Evolutionary conservation across 2,888 invertebrate genomes (phyloP), one percentile per base, ranked within the genome.

Genomic region (Poecilobothrus nobilitatus): DNA sequence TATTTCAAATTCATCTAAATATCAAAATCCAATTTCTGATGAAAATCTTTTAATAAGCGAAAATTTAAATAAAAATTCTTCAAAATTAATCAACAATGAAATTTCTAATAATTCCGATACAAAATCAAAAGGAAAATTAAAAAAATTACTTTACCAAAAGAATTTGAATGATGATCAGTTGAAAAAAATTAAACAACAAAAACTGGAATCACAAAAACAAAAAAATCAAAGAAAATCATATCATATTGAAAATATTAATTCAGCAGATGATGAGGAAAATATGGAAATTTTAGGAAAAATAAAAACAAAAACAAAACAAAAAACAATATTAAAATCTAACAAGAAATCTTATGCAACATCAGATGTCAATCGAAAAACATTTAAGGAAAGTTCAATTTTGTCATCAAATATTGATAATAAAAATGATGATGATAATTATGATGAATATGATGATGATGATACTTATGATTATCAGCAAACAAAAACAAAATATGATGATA

Each of bases 321-420:
- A 75, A 77, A 65, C 76, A 77, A 66, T 75, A 76, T 21, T 77
- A 77, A 64, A 70, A 73, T 2, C 73, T 71, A 22, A 75, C 73
- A 12, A 73, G 73, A 0, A 71, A 73, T 15, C 76, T 73, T 34
- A 75, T 76, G 8, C 66, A 41, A 61, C 22, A 20, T 63, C 66
- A 61, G 22, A 65, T 21, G 12, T n/a, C 34, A 63, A 41, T n/a
- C 44, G 67, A 0, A 67, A 69, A 44, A 69, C 68, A 62, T 22
- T 44, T 18, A 53, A 53, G 7, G 2, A 41, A 61, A 72, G 75
- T 1, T 41, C 44, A 22, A 71, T 71, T 5, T 70, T 71, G 22
- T 72, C 70, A 0, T 67, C 68, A 7, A 72, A 75, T 27, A 2
- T 2, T 27, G 27, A 27, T 27, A 27, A 27, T 27, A 27, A 27